Percentiles rank a stretch among this genome's conserved stretches.
Evolutionary conservation across 2,888 invertebrate species (phyloP).

Genomic region (Coronaproctus castanopsis): DNA sequence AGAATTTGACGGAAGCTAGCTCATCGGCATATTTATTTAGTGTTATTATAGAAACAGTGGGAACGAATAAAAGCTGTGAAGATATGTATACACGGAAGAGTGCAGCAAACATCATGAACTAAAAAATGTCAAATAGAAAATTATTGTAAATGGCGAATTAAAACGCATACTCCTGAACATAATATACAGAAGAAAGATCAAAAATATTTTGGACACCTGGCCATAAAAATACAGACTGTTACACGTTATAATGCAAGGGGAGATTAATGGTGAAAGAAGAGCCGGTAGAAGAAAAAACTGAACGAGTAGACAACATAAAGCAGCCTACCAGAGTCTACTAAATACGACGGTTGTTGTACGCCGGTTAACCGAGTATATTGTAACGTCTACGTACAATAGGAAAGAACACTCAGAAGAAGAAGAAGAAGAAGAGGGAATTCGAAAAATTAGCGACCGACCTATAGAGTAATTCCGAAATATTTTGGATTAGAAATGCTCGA

Average conservation of each 20-base stretch:
- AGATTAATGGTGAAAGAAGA: neutral
- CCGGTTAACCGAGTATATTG: neutral
- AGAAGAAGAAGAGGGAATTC: neutral
- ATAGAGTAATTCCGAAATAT: too few species aligned
- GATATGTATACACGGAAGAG: neutral
- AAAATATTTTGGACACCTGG: neutral
- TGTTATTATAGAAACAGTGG: neutral
- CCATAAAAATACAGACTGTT: neutral
- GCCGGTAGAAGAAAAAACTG: too few species aligned
- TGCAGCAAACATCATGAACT: neutral
- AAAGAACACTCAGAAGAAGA: neutral
- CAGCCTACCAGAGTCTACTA: neutral
- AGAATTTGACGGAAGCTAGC: too few species aligned
- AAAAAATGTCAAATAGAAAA: neutral
- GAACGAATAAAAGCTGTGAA: neutral
- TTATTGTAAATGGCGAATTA: neutral
- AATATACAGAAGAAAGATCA: neutral
- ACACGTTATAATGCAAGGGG: neutral
- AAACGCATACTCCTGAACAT: neutral
- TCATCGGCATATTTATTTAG: too few species aligned
- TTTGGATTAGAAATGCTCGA: too few species aligned
- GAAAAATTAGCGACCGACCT: too few species aligned
- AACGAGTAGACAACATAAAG: neutral
- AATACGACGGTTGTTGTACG: too few species aligned
- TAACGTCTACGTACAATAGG: neutral